phyloP scores from a whole-genome alignment of 2,113 vertebrate species.

The Dolichallabes microphthalmus region DNA sequence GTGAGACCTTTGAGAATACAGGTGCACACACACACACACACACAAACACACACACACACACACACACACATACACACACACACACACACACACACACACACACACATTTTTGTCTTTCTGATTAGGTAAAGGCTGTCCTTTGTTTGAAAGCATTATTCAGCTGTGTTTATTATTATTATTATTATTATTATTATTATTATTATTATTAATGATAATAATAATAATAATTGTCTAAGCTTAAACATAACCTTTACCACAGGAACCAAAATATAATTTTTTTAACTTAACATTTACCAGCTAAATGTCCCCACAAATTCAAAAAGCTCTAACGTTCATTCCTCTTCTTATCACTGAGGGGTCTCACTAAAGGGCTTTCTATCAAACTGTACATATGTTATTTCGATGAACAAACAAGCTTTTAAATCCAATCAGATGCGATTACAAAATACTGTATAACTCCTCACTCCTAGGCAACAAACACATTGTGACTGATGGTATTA shows the following conservation, averaged over 20 bases:
- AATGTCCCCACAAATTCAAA: not conserved
- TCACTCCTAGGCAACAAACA: conserved; percentile 5
- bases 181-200: no score
- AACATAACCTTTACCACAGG: not conserved
- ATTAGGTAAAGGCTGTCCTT: not conserved
- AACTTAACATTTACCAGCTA: not conserved
- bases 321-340: not conserved
- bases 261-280: not conserved
- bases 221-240: not conserved
- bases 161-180: no score
- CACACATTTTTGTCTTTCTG: not conserved
- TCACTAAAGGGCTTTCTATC: not conserved
- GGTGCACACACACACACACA: not conserved
- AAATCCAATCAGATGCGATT: conserved; percentile 47
- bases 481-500: conserved; percentile 25
- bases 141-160: not conserved
- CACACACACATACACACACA: not conserved
- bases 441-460: conserved; percentile 16
- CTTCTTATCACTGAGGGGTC: not conserved
- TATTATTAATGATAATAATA: no score
- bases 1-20: conserved; percentile 62
- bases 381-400: not conserved
- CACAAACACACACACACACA: conserved; percentile 27
- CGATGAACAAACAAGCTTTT: not conserved
- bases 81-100: not conserved